Evolutionary conservation across 2,888 invertebrate species (phyloP).

Genomic region (Cerastoderma edule): DNA sequence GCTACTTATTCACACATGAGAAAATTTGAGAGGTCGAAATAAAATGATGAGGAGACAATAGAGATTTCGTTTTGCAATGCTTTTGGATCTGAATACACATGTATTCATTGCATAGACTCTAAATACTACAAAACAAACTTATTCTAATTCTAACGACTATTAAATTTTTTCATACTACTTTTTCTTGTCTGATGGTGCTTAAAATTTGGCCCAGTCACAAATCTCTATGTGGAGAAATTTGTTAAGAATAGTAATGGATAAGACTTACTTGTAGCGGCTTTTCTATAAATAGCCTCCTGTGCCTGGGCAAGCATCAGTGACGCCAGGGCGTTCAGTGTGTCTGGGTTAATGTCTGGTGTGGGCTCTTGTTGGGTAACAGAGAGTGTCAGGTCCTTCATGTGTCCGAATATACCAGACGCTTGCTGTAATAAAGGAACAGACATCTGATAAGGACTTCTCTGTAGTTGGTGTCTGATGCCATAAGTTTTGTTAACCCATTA

Average conservation of each 20-base stretch:
- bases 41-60: no score
- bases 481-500: background rate
- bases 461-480: no score
- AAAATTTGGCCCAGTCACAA: no score
- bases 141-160: background rate
- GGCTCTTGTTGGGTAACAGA: slow-evolving; percentile 95
- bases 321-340: slow-evolving; percentile 93
- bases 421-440: slow-evolving; percentile 88
- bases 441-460: no score
- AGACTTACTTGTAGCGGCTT: slow-evolving; percentile 87
- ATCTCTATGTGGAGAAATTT: background rate
- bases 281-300: slow-evolving; percentile 98
- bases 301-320: slow-evolving; percentile 98
- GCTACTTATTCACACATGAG: no score
- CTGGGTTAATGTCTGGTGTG: slow-evolving; percentile 97
- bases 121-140: no score
- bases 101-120: background rate
- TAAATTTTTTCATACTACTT: background rate
- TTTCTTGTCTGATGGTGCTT: no score
- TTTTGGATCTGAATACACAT: background rate
- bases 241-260: background rate
- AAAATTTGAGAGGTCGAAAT: no score
- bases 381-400: slow-evolving; percentile 89
- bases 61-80: background rate
- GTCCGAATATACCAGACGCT: slow-evolving; percentile 94